Conservation (phyloP, 1,140 invertebrate genomes). For the Zaprionus capensis region DNA sequence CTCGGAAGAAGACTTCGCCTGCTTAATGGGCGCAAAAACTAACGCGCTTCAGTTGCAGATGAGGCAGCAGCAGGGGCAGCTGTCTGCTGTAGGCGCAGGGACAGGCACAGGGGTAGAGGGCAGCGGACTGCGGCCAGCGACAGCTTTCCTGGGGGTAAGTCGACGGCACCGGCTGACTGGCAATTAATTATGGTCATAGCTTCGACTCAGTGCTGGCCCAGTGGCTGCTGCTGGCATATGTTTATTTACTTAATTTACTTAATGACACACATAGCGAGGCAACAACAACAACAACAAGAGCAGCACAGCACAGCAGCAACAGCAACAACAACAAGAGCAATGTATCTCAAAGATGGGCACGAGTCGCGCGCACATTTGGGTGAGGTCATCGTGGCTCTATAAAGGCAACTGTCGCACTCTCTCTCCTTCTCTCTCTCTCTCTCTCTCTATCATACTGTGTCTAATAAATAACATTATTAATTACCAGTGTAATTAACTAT, state of each 20-base stretch:
- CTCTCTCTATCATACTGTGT: conserved; percentile 49
- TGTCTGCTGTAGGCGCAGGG: conserved; percentile 20
- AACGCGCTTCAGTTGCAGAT: conserved; percentile 72
- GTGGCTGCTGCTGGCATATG: conserved; percentile 64
- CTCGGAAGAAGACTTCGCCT: conserved; percentile 18
- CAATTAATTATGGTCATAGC: conserved; percentile 80
- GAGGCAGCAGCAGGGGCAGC: conserved; percentile 18
- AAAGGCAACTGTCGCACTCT: conserved; percentile 34
- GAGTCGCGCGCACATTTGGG: conserved; percentile 54
- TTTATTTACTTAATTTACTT: conserved; percentile 84
- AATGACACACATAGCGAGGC: conserved; percentile 67
- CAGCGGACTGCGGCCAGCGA: conserved; percentile 9
- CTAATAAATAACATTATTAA: conserved; percentile 84
- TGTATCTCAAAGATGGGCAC: conserved; percentile 43
- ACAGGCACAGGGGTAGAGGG: not conserved
- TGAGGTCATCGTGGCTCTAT: conserved; percentile 75
- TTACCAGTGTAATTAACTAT: conserved; percentile 83
- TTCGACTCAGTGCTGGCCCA: conserved; percentile 56
- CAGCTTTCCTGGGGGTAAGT: conserved; percentile 43
- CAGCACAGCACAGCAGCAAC: too few relatives aligned
- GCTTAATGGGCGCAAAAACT: conserved; percentile 79
- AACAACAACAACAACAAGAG: conserved; percentile 40
- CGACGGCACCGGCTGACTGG: conserved; percentile 71
- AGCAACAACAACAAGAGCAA: conserved; percentile 16
- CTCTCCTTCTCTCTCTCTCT: not conserved